phyloP scores from a whole-genome alignment of 2,888 invertebrate genomes.

The Aphrophora alni region DNA sequence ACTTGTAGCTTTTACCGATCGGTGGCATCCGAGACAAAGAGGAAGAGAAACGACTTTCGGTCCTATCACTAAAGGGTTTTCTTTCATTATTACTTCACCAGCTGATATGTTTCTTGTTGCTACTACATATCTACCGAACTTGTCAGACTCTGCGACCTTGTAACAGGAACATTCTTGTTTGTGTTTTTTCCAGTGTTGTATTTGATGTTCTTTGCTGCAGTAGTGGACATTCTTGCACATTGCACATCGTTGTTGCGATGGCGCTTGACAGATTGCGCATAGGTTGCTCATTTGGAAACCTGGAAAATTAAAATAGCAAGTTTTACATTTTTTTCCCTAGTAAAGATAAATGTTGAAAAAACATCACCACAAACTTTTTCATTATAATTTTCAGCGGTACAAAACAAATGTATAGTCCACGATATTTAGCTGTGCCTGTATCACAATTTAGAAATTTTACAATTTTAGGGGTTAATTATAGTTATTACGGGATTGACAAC shows the following conservation, averaged over 20 bases:
- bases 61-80: slow-evolving; percentile 70
- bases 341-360: too few relatives aligned
- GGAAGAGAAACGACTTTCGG: slow-evolving; percentile 68
- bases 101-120: slow-evolving; percentile 71
- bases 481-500: too few relatives aligned
- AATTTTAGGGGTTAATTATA: too few relatives aligned
- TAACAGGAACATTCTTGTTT: slow-evolving; percentile 67
- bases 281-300: neutral
- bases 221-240: slow-evolving; percentile 73
- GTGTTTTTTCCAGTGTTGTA: slow-evolving; percentile 74
- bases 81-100: slow-evolving; percentile 71
- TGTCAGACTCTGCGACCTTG: slow-evolving; percentile 63
- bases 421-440: too few relatives aligned
- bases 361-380: too few relatives aligned
- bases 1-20: slow-evolving; percentile 58
- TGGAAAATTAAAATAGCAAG: neutral
- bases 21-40: slow-evolving; percentile 70
- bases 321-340: too few relatives aligned
- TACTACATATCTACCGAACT: slow-evolving; percentile 67
- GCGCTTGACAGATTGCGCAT: slow-evolving; percentile 68
- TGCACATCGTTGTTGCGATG: slow-evolving; percentile 70
- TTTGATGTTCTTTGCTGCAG: slow-evolving; percentile 74
- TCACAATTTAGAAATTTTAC: too few relatives aligned
- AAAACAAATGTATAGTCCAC: too few relatives aligned
- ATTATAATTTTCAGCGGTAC: too few relatives aligned